A percentile compares a stretch with the other conserved stretches of the same genome.
These are phyloP conservation scores for Carcina quercana DNA, from an alignment of 2,888 invertebrate genomes.

Conservation along the genomic window DNA sequence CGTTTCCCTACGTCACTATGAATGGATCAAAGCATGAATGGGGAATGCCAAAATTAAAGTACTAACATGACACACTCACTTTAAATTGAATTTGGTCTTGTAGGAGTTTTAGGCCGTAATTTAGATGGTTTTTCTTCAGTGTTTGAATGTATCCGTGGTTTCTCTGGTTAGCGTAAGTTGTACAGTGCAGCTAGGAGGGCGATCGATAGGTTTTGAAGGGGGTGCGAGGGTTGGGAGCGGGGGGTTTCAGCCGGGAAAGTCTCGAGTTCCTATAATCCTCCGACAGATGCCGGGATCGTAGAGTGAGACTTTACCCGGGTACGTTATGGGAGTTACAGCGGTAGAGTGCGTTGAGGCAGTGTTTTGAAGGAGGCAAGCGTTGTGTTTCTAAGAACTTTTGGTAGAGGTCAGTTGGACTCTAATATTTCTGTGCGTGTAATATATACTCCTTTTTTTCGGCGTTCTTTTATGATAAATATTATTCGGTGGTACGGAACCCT, in stretches of 20 bases:
- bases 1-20: conserved; percentile 44
- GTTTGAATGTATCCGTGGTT: conserved; percentile 32
- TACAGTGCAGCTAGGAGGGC: conserved; percentile 32
- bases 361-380: no score
- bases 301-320: conserved; percentile 24
- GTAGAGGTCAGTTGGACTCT: neutral
- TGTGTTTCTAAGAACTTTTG: neutral
- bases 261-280: conserved; percentile 28
- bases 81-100: no score
- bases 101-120: conserved; percentile 50
- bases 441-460: no score
- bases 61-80: no score
- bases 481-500: no score
- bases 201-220: conserved; percentile 55
- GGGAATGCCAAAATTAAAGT: no score
- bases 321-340: conserved; percentile 12
- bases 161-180: conserved; percentile 52
- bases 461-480: no score
- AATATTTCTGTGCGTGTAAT: no score
- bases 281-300: conserved; percentile 55
- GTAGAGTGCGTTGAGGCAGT: conserved; percentile 6
- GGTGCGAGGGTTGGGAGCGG: conserved; percentile 26
- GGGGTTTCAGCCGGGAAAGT: conserved; percentile 24
- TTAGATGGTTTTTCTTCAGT: conserved; percentile 22
- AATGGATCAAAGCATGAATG: conserved; percentile 38